phyloP scores from a whole-genome alignment of 2,888 invertebrate genomes.

The Limnephilus auricula region DNA sequence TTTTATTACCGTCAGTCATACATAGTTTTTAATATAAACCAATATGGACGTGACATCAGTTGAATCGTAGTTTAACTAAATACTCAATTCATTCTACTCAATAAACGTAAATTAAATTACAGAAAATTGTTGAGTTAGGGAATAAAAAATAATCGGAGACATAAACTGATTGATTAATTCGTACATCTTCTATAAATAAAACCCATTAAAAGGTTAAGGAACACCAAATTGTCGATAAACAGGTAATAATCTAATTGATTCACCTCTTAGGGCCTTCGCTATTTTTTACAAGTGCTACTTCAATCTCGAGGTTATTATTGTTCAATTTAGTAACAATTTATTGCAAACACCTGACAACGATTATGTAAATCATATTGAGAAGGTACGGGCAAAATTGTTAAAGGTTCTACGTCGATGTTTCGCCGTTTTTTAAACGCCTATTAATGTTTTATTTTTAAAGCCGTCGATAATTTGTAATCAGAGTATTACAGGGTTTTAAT shows the following conservation, averaged over 20 bases:
- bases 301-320: background rate
- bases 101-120: background rate
- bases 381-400: too few species aligned
- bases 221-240: background rate
- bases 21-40: background rate
- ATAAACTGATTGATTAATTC: conserved; percentile 12
- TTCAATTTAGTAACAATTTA: background rate
- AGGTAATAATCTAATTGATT: background rate
- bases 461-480: too few species aligned
- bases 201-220: conserved; percentile 7
- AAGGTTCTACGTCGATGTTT: too few species aligned
- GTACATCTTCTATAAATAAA: background rate
- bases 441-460: too few species aligned
- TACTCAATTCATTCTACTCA: too few species aligned
- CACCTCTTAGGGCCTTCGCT: background rate
- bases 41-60: conserved; percentile 15
- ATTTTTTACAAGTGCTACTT: conserved; percentile 4
- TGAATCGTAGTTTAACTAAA: background rate
- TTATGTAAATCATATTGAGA: background rate
- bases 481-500: too few species aligned
- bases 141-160: conserved; percentile 8
- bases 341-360: conserved; percentile 13
- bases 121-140: background rate
- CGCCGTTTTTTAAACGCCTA: too few species aligned
- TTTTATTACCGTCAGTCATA: conserved; percentile 4